A percentile compares a stretch with the other conserved stretches of the same genome.
Evolutionary conservation across 2,888 invertebrate genomes (phyloP).

Genomic region (Cepaea hortensis): DNA sequence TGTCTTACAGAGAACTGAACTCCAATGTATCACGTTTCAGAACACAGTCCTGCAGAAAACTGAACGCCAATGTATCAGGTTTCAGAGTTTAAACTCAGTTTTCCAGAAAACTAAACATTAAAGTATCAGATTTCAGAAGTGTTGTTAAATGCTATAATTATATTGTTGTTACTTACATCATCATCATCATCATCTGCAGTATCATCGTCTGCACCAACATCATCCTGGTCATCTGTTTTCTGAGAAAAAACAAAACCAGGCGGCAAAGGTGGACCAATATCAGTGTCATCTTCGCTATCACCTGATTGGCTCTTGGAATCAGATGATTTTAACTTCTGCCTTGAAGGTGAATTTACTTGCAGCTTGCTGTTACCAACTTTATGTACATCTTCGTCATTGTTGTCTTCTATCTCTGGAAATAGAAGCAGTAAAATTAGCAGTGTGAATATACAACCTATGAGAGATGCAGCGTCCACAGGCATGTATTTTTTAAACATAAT

Average conservation of each 20-base stretch:
- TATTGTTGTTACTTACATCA: slow-evolving; percentile 21
- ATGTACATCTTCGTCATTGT: background rate
- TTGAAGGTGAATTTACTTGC: background rate
- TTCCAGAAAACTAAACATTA: too few species aligned
- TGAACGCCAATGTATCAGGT: too few species aligned
- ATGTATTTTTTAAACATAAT: too few species aligned
- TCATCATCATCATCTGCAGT: slow-evolving; percentile 32
- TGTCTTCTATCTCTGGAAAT: background rate
- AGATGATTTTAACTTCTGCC: slow-evolving; percentile 42
- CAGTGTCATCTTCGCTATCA: slow-evolving; percentile 70
- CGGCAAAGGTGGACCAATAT: slow-evolving; percentile 64
- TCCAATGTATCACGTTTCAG: too few species aligned
- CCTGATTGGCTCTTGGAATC: slow-evolving; percentile 68
- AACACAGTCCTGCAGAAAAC: too few species aligned
- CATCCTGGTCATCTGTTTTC: slow-evolving; percentile 28
- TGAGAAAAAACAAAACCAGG: slow-evolving; percentile 35
- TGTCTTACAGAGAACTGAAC: too few species aligned
- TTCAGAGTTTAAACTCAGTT: too few species aligned
- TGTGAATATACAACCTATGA: too few species aligned
- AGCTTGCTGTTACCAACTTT: background rate
- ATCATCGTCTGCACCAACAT: slow-evolving; percentile 60
- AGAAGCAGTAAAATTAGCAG: background rate
- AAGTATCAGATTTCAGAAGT: too few species aligned
- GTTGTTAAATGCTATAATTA: background rate
- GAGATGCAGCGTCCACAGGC: too few species aligned